Evolutionary conservation across 1,140 invertebrate genomes (phyloP).

Genomic region (Homalodisca vitripennis): DNA sequence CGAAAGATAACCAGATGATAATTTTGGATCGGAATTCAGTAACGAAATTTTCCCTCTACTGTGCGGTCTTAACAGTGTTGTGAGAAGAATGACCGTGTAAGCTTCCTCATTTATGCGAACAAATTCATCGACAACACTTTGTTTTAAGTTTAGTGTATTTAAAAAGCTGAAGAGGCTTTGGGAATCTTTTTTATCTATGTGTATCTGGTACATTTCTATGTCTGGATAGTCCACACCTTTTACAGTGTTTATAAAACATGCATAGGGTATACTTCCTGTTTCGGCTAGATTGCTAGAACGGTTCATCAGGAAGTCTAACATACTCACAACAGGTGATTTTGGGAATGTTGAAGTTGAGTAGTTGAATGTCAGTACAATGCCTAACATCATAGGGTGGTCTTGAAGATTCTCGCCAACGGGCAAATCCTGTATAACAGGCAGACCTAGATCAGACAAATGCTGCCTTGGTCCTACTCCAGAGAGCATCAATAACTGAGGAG

Average conservation of each 20-base stretch:
- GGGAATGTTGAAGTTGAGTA: slow-evolving; percentile 75
- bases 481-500: slow-evolving; percentile 80
- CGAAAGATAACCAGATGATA: slow-evolving; percentile 77
- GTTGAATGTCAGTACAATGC: slow-evolving; percentile 76
- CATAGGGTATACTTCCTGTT: slow-evolving; percentile 75
- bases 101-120: background rate
- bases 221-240: slow-evolving; percentile 78
- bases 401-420: slow-evolving; percentile 72
- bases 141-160: background rate
- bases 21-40: slow-evolving; percentile 62
- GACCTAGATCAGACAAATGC: slow-evolving; percentile 69
- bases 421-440: slow-evolving; percentile 66
- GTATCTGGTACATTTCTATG: slow-evolving; percentile 81
- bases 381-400: slow-evolving; percentile 81
- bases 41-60: slow-evolving; percentile 67
- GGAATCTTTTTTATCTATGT: slow-evolving; percentile 76
- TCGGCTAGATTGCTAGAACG: slow-evolving; percentile 53
- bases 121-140: background rate
- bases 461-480: slow-evolving; percentile 80
- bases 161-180: slow-evolving; percentile 47
- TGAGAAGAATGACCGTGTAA: background rate
- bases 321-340: slow-evolving; percentile 66
- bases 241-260: slow-evolving; percentile 79
- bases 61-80: slow-evolving; percentile 51
- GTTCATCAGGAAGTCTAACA: slow-evolving; percentile 63